Conservation (phyloP, 2,888 invertebrate genomes). For the Drosophila diplacantha region DNA sequence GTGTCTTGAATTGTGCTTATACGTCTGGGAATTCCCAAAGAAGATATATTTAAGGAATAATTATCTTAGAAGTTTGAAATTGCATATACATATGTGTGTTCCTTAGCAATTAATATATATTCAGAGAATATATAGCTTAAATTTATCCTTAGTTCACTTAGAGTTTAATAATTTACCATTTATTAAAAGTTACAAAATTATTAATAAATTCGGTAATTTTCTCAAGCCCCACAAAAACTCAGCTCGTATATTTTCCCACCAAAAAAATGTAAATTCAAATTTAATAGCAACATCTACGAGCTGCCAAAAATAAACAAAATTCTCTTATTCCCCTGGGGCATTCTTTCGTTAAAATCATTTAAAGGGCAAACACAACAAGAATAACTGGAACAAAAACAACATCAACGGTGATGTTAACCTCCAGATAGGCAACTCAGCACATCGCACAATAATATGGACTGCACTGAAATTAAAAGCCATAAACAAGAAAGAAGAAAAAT, state of each 20-base stretch:
- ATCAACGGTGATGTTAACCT: slow-evolving; percentile 26
- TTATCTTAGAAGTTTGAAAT: not conserved
- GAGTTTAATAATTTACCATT: not conserved
- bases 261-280: not conserved
- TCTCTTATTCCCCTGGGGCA: not conserved
- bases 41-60: no score
- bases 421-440: slow-evolving; percentile 17
- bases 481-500: no score
- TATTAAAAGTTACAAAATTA: not conserved
- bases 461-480: not conserved
- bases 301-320: slow-evolving; percentile 14
- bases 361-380: slow-evolving; percentile 12
- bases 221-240: not conserved
- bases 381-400: slow-evolving; percentile 29
- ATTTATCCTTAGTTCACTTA: no score
- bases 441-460: slow-evolving; percentile 4
- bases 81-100: not conserved
- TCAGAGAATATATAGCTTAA: not conserved
- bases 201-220: not conserved
- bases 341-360: slow-evolving; percentile 22
- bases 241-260: not conserved
- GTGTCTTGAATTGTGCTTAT: not conserved
- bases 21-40: not conserved
- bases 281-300: slow-evolving; percentile 3
- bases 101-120: not conserved